These are phyloP conservation scores for Chrysochloris asiatica DNA, from an alignment of 2,113 vertebrate species.

Conservation along the genomic window DNA sequence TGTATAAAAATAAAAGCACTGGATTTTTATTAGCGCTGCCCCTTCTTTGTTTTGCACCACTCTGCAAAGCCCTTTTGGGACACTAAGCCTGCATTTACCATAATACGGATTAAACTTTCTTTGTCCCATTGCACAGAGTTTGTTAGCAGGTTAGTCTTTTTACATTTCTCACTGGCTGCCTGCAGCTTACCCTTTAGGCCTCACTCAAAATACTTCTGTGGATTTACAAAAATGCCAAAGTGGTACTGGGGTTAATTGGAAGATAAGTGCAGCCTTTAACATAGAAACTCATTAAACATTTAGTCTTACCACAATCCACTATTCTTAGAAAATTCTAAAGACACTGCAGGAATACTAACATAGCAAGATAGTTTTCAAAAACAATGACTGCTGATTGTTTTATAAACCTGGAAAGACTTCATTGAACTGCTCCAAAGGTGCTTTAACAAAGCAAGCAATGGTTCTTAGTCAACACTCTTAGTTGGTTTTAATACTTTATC, in stretches of 20 bases:
- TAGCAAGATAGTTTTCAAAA: conserved; percentile 81
- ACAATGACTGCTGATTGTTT: conserved; percentile 82
- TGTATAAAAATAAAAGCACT: conserved; percentile 90
- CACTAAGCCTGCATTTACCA: conserved; percentile 96
- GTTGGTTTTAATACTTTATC: conserved; percentile 57
- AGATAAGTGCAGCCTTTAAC: conserved; percentile 94
- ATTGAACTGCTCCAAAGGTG: conserved; percentile 75
- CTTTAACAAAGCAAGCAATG: conserved; percentile 75
- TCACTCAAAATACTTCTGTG: conserved; percentile 94
- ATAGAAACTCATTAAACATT: conserved; percentile 95
- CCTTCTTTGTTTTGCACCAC: conserved; percentile 89
- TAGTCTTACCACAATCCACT: conserved; percentile 88
- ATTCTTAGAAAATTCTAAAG: conserved; percentile 84
- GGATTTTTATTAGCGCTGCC: conserved; percentile 89
- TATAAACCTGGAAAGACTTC: conserved; percentile 84
- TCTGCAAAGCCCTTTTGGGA: conserved; percentile 93
- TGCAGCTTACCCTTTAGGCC: conserved; percentile 94
- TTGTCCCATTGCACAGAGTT: conserved; percentile 91
- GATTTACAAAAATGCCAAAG: conserved; percentile 96
- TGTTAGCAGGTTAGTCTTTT: conserved; percentile 98
- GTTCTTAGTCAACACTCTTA: conserved; percentile 64
- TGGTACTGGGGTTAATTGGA: conserved; percentile 97
- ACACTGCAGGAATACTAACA: conserved; percentile 85
- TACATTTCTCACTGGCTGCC: conserved; percentile 91
- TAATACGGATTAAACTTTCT: conserved; percentile 98